Evolutionary conservation across 2,113 vertebrate genomes (phyloP), one percentile per base, ranked within the genome.

Genomic region (Acanthisitta chloris): DNA sequence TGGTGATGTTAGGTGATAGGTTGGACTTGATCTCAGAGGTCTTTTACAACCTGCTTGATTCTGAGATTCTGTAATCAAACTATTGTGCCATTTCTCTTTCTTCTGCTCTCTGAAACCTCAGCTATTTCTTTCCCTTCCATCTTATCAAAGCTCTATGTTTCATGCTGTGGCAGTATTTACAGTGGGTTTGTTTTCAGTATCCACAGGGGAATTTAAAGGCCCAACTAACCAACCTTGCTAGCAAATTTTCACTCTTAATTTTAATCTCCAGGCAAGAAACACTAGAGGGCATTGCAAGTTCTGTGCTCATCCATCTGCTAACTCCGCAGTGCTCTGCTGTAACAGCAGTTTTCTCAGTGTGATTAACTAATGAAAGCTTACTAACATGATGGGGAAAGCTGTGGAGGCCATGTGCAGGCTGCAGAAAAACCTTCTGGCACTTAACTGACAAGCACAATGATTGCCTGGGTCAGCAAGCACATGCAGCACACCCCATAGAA

Each of bases 281-380:
- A 91, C 97, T 98, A 98, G 98, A 97, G 97, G 97, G 97, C 98
- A 96, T 97, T 96, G 95, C 76, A 91, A 91, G 89, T 96, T 97
- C 83, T 98, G 71, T 87, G 70, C 82, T 96, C 74, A 38, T 73
- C 55, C 6, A 8, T 81, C 61, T 87, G 57, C 14, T 78, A 34
- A 77, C 31, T 73, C 28, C 14, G 10, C 54, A 15, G 29, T 23
- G 29, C 33, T 86, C 28, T 55, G 3, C 58, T 90, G 34, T 13
- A 86, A 46, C 26, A 49, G 66, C 77, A 86, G 54, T 52, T 38
- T 80, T 81, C n/a, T 86, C 86, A 36, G 38, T n/a, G 36, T 65
- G 61, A 80, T 69, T 81, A 62, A 58, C 67, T 71, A 92, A 67
- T 66, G 51, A 61, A 91, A 77, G 14, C 42, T 76, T 54, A 28